Base-by-base conservation (phyloP, 2,113 vertebrate species). In the Corynorhinus townsendii region DNA sequence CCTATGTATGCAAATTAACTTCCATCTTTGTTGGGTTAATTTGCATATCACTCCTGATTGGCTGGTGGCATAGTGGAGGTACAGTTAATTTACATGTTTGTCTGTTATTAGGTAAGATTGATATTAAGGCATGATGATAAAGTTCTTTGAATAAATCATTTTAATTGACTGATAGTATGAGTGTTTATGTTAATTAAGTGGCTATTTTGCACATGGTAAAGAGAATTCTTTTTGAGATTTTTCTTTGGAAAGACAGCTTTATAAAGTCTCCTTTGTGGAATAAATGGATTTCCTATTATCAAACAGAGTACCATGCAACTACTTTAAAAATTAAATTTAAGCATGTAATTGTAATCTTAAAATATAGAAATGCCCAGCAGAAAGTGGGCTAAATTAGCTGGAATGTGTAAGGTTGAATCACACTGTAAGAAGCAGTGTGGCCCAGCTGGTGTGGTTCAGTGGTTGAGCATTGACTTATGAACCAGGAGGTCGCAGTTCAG, bases 101-200 rank as follows among this genome's bases (percentile, higher is more conserved):
- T 40, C 38, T 40, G 4, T 40, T 40, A 40, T 40, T 40, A 40
- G 14, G 47, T 49, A 49, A 49, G 12, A 87, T 75, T 87, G 83
- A 26, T 90, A 93, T 92, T 90, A 93, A 95, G 89, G 81, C 68
- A 94, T 45, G 77, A 54, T 82, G 90, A 69, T 82, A 90, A 95
- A 95, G 82, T 47, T 94, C 75, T 95, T 84, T 33, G 75, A 96
- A 93, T 96, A 95, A 97, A 97, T 96, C 93, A 97, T 89, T 95
- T 96, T 97, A 96, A 97, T 94, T 96, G 82, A 88, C 54, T 81
- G 47, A 76, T 93, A 93, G 92, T 93, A 94, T 82, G 96, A 93
- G n/a, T 93, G 95, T 35, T 96, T 89, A 88, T 85, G 81, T 95
- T 96, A 96, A 94, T 96, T 95, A 96, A 92, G 85, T 49, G 35